Base-by-base conservation (phyloP, 2,113 vertebrate genomes). In the Oenanthe oenanthe region DNA sequence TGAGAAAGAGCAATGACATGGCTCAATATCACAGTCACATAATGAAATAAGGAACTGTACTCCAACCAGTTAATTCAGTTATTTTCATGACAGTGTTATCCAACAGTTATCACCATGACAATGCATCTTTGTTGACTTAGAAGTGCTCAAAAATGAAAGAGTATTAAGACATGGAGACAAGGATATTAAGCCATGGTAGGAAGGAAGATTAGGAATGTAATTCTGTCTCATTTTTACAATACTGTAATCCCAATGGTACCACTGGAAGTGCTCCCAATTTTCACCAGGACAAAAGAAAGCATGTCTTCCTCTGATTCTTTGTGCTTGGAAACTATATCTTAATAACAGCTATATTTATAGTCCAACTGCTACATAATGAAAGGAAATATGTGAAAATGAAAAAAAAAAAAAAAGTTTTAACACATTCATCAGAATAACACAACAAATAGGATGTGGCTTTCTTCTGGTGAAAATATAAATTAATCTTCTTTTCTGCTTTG, bases 381-480 rank as follows among this genome's bases (percentile, higher is more conserved):
- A 95, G 71, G 43, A 91, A 95, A 95, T 78, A 79, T 7, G 47
- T 80, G 83, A 91, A 95, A 92, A 74, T 78, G 43, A 85, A 70
- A 47, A 56, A 45, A 45, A 36, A 36, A 72, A 92, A 68, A 88
- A 73, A 93, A 73, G 68, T 80, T 71, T 57, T 87, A 80, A 80
- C 20, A 29, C 85, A 58, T 88, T 20, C 83, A 85, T 92, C 53
- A 91, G 50, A 96, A 85, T 43, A 73, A 85, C 20, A 79, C 25
- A 94, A 76, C 45, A 88, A 85, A 79, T n/a, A 87, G 47, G 70
- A 85, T 65, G 58, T 89, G 50, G 32, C 43, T 85, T 89, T 91
- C 73, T 91, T 24, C 58, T 80, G 51, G 50, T 86, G 66, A 89
- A 89, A 91, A 58, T 1, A 53, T 57, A 79, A 96, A 79, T 82